These are phyloP conservation scores for Pseudomyrmex gracilis DNA, from an alignment of 1,140 invertebrate genomes.

Conservation along the genomic window DNA sequence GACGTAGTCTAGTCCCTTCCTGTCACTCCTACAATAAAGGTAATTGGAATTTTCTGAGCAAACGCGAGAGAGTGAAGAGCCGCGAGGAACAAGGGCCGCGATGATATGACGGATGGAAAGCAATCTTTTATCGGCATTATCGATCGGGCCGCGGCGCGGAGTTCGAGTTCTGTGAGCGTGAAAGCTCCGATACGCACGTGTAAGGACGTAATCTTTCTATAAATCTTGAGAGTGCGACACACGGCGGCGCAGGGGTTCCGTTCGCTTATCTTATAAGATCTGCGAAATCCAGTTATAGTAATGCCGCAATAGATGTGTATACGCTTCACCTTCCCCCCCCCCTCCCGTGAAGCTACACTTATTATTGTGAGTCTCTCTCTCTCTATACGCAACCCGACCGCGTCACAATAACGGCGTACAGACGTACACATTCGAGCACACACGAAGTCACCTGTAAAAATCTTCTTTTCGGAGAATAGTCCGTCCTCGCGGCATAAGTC, in stretches of 20 bases:
- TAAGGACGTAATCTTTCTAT: constrained; percentile 16
- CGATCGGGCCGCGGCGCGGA: background rate
- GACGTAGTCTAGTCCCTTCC: constrained; percentile 76
- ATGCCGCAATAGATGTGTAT: constrained; percentile 16
- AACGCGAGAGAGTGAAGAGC: constrained; percentile 53
- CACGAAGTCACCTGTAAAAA: constrained; percentile 62
- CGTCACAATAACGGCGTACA: constrained; percentile 6
- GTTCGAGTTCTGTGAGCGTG: background rate
- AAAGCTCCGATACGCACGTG: background rate
- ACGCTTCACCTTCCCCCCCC: background rate
- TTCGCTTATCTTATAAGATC: constrained; percentile 21
- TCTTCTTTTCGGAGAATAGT: constrained; percentile 67
- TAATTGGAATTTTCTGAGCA: constrained; percentile 78
- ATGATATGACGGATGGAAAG: constrained; percentile 47
- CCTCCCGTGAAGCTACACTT: constrained; percentile 8
- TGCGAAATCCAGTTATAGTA: constrained; percentile 9
- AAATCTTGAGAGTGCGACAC: constrained; percentile 8
- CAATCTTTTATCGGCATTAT: constrained; percentile 28
- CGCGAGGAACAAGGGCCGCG: constrained; percentile 7
- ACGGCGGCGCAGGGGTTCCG: too few relatives aligned
- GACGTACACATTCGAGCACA: constrained; percentile 21
- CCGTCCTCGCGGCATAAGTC: constrained; percentile 38
- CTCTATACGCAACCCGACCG: background rate
- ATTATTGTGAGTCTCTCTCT: constrained; percentile 32
- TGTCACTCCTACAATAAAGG: constrained; percentile 73